phyloP scores from a whole-genome alignment of 1,140 invertebrate species.

The Tetraneura akinire region DNA sequence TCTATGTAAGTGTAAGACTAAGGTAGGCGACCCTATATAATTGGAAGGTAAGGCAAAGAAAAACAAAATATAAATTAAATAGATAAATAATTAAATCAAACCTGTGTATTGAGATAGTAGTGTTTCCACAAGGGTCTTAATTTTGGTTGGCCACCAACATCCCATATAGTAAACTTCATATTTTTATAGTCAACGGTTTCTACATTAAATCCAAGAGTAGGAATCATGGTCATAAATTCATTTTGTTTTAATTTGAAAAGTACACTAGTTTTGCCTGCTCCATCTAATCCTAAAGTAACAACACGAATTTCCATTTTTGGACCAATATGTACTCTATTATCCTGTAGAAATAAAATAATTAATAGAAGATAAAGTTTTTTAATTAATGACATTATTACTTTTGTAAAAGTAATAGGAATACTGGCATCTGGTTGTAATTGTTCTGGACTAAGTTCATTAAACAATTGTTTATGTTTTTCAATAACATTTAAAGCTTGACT shows the following conservation, averaged over 20 bases:
- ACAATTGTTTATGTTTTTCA: slow-evolving; percentile 67
- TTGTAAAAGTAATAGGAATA: slow-evolving; percentile 69
- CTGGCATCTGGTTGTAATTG: slow-evolving; percentile 64
- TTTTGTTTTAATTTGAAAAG: slow-evolving; percentile 67
- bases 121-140: slow-evolving; percentile 65
- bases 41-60: too few relatives aligned
- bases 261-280: slow-evolving; percentile 68
- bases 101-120: slow-evolving; percentile 65
- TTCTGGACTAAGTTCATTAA: slow-evolving; percentile 63
- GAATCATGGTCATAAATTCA: slow-evolving; percentile 63
- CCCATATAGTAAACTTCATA: slow-evolving; percentile 66
- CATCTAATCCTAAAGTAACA: slow-evolving; percentile 64
- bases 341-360: slow-evolving; percentile 58
- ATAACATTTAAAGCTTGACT: slow-evolving; percentile 63
- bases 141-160: slow-evolving; percentile 66
- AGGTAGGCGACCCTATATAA: too few relatives aligned
- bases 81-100: slow-evolving; percentile 51
- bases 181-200: slow-evolving; percentile 67
- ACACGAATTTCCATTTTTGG: slow-evolving; percentile 69
- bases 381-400: slow-evolving; percentile 59
- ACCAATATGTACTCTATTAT: slow-evolving; percentile 68
- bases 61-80: too few relatives aligned
- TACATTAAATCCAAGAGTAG: slow-evolving; percentile 67
- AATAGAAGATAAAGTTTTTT: not conserved
- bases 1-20: too few relatives aligned